Conservation (phyloP, 2,888 invertebrate genomes). For the Leptinotarsa peninsularis region DNA sequence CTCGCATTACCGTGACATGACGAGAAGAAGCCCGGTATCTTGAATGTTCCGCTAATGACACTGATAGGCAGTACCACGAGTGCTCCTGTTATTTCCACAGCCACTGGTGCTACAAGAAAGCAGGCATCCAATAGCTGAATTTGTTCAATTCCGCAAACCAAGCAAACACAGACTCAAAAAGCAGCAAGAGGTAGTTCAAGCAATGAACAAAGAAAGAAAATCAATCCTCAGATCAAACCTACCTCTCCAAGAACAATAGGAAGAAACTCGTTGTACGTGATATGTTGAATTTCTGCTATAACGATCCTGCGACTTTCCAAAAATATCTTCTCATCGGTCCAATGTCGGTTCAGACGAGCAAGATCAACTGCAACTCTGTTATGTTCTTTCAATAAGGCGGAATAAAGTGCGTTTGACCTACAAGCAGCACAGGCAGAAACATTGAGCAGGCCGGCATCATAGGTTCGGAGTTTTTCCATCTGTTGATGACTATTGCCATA, state of each 20-base stretch:
- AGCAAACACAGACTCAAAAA: no score
- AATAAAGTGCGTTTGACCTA: conserved; percentile 79
- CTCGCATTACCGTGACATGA: no score
- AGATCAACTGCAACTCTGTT: conserved; percentile 81
- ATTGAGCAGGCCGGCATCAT: conserved; percentile 79
- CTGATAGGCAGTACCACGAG: no score
- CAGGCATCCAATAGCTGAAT: no score
- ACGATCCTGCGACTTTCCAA: conserved; percentile 81
- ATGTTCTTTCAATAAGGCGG: conserved; percentile 80
- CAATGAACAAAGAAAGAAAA: no score
- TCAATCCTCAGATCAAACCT: conserved; percentile 26
- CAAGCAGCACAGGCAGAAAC: conserved; percentile 75
- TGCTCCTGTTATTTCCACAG: no score
- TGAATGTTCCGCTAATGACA: no score
- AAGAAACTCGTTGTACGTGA: conserved; percentile 86
- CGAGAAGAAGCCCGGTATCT: no score
- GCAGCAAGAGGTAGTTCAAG: no score
- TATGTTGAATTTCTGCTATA: conserved; percentile 84
- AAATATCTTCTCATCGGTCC: conserved; percentile 83
- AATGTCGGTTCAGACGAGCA: conserved; percentile 79
- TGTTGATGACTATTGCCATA: conserved; percentile 84
- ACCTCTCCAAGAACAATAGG: conserved; percentile 83
- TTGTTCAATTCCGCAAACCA: no score
- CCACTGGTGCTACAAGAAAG: no score
- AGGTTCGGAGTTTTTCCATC: conserved; percentile 76